A percentile compares a stretch with the other conserved stretches of the same genome.
These are phyloP conservation scores for Drosophila stalkeri DNA, from an alignment of 2,888 invertebrate genomes.

Conservation along the genomic window DNA sequence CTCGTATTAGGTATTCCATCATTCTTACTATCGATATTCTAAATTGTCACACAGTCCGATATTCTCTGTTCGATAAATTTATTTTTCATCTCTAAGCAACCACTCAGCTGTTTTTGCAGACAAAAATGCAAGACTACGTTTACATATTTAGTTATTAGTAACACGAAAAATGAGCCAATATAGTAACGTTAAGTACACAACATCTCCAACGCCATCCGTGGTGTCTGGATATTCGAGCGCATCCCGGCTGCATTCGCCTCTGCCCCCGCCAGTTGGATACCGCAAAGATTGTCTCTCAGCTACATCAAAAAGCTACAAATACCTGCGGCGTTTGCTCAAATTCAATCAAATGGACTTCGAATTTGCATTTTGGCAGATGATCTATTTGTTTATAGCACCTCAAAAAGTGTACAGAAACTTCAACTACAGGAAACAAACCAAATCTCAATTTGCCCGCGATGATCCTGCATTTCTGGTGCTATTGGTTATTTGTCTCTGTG, in stretches of 20 bases:
- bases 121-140: conserved; percentile 61
- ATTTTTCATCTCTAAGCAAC: conserved; percentile 5
- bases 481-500: conserved; percentile 92
- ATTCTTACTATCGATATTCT: background rate
- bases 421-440: conserved; percentile 98
- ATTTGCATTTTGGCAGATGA: conserved; percentile 99
- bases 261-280: conserved; percentile 89
- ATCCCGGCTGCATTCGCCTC: conserved; percentile 88
- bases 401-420: conserved; percentile 99
- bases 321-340: conserved; percentile 92
- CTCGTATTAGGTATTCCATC: background rate
- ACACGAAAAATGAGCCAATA: conserved; percentile 69
- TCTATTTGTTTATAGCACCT: conserved; percentile 96
- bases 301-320: conserved; percentile 94
- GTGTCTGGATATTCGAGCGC: conserved; percentile 78
- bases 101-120: conserved; percentile 57
- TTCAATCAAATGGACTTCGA: conserved; percentile 99
- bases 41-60: conserved; percentile 6
- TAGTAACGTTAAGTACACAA: conserved; percentile 70
- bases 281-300: conserved; percentile 92
- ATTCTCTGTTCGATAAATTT: conserved; percentile 15
- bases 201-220: conserved; percentile 76
- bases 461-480: conserved; percentile 99
- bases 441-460: conserved; percentile 99
- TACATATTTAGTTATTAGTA: conserved; percentile 52